Evolutionary conservation across 2,113 vertebrate genomes (phyloP), one percentile per base, ranked within the genome.

Genomic region (Noctilio leporinus): DNA sequence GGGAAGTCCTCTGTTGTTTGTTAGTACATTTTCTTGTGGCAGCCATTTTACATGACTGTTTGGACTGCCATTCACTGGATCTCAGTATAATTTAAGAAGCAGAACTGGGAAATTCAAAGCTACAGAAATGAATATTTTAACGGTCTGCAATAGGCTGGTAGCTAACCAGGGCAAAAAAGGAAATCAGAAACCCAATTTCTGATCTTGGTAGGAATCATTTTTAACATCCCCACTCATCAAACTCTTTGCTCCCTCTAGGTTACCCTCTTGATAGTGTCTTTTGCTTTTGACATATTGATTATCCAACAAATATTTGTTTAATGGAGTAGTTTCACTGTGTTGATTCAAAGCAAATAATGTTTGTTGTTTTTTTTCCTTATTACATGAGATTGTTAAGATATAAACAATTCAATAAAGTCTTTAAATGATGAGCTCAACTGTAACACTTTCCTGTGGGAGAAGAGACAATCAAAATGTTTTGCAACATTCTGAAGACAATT

Each of bases 121-220:
- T 55, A 75, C 72, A 47, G 38, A 80, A 86, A 91, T 89, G 75
- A 93, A 73, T 94, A 72, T 92, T 93, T 96, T 88, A 86, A 38
- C 15, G 53, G 7, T 30, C 67, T 72, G 24, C 67, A 94, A 80
- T 4, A 72, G 64, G 26, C 55, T 93, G 51, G 51, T 62, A 93
- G 70, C 49, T 95, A 89, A 96, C 93, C 82, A 81, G 40, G 19
- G 76, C 38, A 83, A 83, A 93, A 90, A 93, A 73, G 28, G 70
- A 96, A 94, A 80, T 70, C 55, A 80, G 77, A 94, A 96, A 96
- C 90, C 22, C 38, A 64, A 24, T 95, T 95, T 97, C 86, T 96
- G 93, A 94, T n/a, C 67, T 49, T 15, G 28, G 20, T 78, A 91
- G 88, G 95, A 95, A 92, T 96, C 8, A 77, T 87, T 95, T 97